Evolutionary conservation across 2,113 vertebrate species (phyloP).

Genomic region (Tretioscincus oriximinensis): DNA sequence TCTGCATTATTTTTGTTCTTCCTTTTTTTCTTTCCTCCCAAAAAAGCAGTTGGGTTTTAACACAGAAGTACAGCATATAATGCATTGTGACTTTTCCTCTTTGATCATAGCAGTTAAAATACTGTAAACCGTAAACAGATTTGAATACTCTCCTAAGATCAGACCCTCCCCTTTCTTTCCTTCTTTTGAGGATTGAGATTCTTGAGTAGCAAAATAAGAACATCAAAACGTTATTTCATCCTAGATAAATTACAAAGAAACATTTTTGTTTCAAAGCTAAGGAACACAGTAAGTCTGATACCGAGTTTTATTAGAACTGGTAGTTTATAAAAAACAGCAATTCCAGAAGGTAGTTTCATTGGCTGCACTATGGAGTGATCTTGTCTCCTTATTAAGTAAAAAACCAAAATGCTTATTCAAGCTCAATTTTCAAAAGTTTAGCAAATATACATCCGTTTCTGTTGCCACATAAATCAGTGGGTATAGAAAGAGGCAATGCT

Average conservation of each 20-base stretch:
- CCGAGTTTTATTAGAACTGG: background rate
- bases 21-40: background rate
- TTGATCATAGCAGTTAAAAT: background rate
- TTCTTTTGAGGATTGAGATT: background rate
- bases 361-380: background rate
- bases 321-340: background rate
- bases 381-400: background rate
- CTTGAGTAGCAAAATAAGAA: background rate
- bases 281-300: background rate
- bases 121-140: background rate
- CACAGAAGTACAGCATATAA: background rate
- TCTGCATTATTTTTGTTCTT: background rate
- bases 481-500: background rate
- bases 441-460: background rate
- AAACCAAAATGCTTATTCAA: background rate
- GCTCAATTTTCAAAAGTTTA: background rate
- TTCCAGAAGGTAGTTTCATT: background rate
- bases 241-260: background rate
- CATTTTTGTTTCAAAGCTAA: background rate
- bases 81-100: background rate
- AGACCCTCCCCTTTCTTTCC: background rate
- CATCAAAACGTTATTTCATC: background rate
- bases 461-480: background rate
- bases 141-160: background rate
- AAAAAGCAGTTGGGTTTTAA: background rate